Percentiles rank a stretch among this genome's conserved stretches.
phyloP scores from a whole-genome alignment of 2,113 vertebrate genomes.

The Pipra filicauda region DNA sequence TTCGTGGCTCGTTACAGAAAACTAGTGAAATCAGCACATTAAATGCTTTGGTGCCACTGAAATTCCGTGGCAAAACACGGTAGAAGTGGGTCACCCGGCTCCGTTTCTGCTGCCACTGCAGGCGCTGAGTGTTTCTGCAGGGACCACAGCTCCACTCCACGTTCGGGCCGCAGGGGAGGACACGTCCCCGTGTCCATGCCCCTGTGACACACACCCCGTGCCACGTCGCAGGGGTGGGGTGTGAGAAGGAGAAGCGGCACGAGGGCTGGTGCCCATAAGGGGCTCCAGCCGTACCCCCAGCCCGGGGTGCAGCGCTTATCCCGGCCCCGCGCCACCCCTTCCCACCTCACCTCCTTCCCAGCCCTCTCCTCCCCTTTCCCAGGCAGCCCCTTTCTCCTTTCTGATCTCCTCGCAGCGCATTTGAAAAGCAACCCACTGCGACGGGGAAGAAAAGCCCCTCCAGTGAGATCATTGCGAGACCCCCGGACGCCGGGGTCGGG shows the following conservation, averaged over 20 bases:
- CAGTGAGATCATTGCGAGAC: conserved; percentile 50
- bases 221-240: no score
- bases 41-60: background rate
- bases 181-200: rapidly evolving
- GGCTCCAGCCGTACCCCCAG: background rate
- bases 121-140: background rate
- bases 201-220: rapidly evolving
- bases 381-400: conserved; percentile 3
- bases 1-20: rapidly evolving
- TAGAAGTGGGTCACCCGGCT: rapidly evolving
- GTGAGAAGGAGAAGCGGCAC: rapidly evolving
- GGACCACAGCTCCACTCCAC: background rate
- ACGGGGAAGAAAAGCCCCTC: conserved; percentile 8
- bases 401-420: background rate
- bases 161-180: background rate
- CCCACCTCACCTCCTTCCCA: background rate
- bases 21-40: background rate
- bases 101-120: background rate
- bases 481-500: background rate
- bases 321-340: rapidly evolving
- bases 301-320: background rate
- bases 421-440: conserved; percentile 42
- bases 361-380: background rate
- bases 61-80: rapidly evolving
- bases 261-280: background rate